These are phyloP conservation scores for Torymus tubicola DNA, from an alignment of 2,888 invertebrate species.

Conservation along the genomic window DNA sequence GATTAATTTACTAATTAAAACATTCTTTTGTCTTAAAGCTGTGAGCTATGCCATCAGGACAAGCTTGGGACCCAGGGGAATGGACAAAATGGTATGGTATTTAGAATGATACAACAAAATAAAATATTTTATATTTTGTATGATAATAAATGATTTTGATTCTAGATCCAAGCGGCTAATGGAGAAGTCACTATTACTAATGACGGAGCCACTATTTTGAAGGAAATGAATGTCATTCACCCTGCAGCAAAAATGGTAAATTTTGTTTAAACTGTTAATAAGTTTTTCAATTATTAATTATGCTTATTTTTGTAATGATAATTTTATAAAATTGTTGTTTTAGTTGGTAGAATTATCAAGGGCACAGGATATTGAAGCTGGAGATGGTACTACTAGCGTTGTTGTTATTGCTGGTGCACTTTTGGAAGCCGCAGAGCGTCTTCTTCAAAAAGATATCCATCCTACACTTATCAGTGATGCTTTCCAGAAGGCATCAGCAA, in stretches of 20 bases:
- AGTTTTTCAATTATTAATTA: too few relatives aligned
- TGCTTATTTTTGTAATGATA: slow-evolving; percentile 2
- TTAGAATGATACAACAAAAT: too few relatives aligned
- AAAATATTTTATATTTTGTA: background rate
- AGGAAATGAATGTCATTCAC: slow-evolving; percentile 98
- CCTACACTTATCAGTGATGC: slow-evolving; percentile 98
- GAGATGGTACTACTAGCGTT: slow-evolving; percentile 99
- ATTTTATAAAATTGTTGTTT: slow-evolving; percentile 63
- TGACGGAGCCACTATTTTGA: slow-evolving; percentile 99
- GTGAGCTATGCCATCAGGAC: slow-evolving; percentile 99
- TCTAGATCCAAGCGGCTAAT: slow-evolving; percentile 94
- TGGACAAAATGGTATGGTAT: slow-evolving; percentile 97
- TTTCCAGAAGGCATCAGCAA: slow-evolving; percentile 90
- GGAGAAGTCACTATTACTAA: slow-evolving; percentile 99
- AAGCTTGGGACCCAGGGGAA: slow-evolving; percentile 97
- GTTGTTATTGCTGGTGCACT: slow-evolving; percentile 98
- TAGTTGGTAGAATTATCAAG: slow-evolving; percentile 98
- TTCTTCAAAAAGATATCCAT: slow-evolving; percentile 95
- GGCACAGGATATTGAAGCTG: slow-evolving; percentile 99
- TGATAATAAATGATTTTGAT: slow-evolving; percentile 28
- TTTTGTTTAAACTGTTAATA: too few relatives aligned
- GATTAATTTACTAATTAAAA: too few relatives aligned
- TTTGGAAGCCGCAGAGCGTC: slow-evolving; percentile 94
- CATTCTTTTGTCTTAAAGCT: slow-evolving; percentile 79
- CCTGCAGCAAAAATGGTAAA: slow-evolving; percentile 99